Evolutionary conservation across 1,140 invertebrate genomes (phyloP).

Genomic region (Drosophila ambigua): DNA sequence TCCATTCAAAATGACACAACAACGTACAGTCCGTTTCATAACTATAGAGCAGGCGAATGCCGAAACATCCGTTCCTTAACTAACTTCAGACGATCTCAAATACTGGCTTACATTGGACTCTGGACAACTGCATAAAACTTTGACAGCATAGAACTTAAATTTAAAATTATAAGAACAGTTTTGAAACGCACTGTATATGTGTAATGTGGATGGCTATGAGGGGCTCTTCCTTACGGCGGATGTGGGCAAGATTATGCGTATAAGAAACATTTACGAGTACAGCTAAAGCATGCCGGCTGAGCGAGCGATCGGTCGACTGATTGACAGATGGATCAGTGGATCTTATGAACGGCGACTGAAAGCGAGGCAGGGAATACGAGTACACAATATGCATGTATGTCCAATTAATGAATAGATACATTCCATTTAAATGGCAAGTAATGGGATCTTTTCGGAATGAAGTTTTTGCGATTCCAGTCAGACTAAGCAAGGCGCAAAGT

Average conservation of each 20-base stretch:
- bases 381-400: too few species aligned
- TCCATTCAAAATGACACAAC: slow-evolving; percentile 12
- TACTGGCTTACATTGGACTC: background rate
- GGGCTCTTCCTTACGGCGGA: slow-evolving; percentile 15
- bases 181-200: slow-evolving; percentile 24
- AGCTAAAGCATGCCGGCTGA: slow-evolving; percentile 66
- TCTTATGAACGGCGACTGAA: slow-evolving; percentile 30
- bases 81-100: background rate
- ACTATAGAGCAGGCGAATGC: background rate
- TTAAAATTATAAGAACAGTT: slow-evolving; percentile 2
- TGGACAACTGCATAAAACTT: too few species aligned
- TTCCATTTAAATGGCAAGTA: slow-evolving; percentile 32
- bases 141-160: too few species aligned
- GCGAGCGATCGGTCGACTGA: slow-evolving; percentile 40
- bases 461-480: slow-evolving; percentile 41
- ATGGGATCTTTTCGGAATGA: slow-evolving; percentile 46
- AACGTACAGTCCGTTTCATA: slow-evolving; percentile 23
- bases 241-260: slow-evolving; percentile 16
- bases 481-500: slow-evolving; percentile 24
- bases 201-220: slow-evolving; percentile 42
- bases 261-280: slow-evolving; percentile 36
- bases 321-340: slow-evolving; percentile 2
- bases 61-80: background rate
- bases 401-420: slow-evolving; percentile 43
- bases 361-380: slow-evolving; percentile 6